phyloP scores from a whole-genome alignment of 2,797 vertebrate species.

The Phoebastria nigripes region DNA sequence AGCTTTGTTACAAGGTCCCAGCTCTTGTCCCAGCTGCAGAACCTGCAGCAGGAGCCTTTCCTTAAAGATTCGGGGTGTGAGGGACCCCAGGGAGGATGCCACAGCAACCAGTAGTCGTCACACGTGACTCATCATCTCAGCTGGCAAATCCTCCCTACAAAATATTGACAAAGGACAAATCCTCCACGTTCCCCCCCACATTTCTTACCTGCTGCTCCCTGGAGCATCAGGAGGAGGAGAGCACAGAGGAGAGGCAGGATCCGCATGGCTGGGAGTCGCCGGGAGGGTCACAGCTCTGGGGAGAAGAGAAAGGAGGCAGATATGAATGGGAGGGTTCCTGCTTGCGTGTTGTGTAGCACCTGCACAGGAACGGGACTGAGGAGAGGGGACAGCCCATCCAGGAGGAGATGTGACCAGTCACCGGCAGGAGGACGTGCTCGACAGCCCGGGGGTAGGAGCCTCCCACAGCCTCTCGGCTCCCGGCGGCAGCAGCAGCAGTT shows the following conservation, averaged over 20 bases:
- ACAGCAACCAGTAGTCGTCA: not conserved
- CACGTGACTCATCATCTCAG: fast-evolving
- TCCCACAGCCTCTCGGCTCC: not conserved
- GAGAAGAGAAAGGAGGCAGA: not conserved
- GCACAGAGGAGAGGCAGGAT: conserved; percentile 18
- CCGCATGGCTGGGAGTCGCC: not conserved
- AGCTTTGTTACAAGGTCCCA: not conserved
- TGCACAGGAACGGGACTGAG: not conserved
- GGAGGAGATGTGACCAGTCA: not conserved
- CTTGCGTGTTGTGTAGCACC: fast-evolving
- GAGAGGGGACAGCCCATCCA: not conserved
- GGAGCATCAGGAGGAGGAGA: conserved; percentile 27
- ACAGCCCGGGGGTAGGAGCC: not conserved
- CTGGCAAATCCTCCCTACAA: not conserved
- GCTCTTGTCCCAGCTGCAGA: not conserved
- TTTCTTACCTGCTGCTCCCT: conserved; percentile 26
- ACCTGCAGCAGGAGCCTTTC: not conserved
- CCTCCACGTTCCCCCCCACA: fast-evolving
- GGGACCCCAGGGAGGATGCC: too few relatives aligned
- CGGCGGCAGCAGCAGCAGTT: not conserved
- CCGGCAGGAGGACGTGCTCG: fast-evolving
- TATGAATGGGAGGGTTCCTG: not conserved
- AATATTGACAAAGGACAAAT: not conserved
- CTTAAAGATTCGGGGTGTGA: not conserved
- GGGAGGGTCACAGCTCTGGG: not conserved